phyloP scores from a whole-genome alignment of 1,140 invertebrate genomes.

The Lysiphlebus fabarum region DNA sequence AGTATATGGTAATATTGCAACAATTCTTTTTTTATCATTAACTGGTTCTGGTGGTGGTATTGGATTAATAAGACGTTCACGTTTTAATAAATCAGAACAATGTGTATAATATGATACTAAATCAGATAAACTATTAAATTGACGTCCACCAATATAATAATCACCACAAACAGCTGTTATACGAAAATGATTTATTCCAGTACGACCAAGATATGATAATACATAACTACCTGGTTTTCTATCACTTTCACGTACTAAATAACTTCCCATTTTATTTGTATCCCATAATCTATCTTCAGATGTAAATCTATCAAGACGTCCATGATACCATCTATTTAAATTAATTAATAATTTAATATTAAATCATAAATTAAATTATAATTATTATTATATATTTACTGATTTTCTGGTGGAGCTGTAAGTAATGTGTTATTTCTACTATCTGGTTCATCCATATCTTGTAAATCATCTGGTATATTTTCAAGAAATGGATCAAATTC shows the following conservation, averaged over 20 bases:
- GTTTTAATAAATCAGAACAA: slow-evolving; percentile 89
- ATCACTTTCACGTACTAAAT: slow-evolving; percentile 92
- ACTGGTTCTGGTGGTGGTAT: slow-evolving; percentile 95
- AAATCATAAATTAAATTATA: too few species aligned
- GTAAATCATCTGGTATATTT: slow-evolving; percentile 50
- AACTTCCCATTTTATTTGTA: slow-evolving; percentile 80
- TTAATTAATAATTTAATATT: slow-evolving; percentile 20
- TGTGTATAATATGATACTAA: slow-evolving; percentile 94
- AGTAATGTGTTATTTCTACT: slow-evolving; percentile 62
- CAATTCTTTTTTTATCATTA: slow-evolving; percentile 88
- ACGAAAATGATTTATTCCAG: slow-evolving; percentile 95
- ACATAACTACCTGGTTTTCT: slow-evolving; percentile 94
- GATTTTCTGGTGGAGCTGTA: slow-evolving; percentile 60
- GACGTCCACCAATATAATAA: slow-evolving; percentile 89
- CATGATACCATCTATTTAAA: slow-evolving; percentile 61
- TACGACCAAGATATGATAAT: slow-evolving; percentile 86
- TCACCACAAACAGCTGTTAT: slow-evolving; percentile 97
- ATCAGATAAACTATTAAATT: slow-evolving; percentile 93
- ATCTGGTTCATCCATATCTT: slow-evolving; percentile 71
- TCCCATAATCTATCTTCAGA: slow-evolving; percentile 86
- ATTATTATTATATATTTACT: too few species aligned
- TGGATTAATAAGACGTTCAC: slow-evolving; percentile 84
- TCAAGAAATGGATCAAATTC: slow-evolving; percentile 72
- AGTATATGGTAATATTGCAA: slow-evolving; percentile 93
- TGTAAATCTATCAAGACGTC: slow-evolving; percentile 81